Percentiles rank a stretch among this genome's conserved stretches.
phyloP scores from a whole-genome alignment of 2,113 vertebrate genomes.

The Callionymus lyra region DNA sequence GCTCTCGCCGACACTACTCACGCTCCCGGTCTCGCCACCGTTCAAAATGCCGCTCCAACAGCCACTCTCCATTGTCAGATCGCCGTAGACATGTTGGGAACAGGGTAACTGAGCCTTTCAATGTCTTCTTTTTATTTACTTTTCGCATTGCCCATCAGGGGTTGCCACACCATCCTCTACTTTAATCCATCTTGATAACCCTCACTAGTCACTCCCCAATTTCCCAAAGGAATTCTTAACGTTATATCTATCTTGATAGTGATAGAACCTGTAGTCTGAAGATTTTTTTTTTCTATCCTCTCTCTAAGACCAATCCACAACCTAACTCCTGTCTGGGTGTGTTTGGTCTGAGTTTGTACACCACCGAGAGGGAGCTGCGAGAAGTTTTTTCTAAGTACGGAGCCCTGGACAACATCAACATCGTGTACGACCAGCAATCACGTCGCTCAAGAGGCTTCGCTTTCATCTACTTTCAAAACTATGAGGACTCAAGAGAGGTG shows the following conservation, averaged over 20 bases:
- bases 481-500: conserved; percentile 92
- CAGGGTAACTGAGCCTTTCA: conserved; percentile 40
- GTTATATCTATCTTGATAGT: neutral
- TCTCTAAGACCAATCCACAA: conserved; percentile 82
- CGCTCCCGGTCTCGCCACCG: conserved; percentile 43
- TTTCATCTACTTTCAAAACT: conserved; percentile 92
- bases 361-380: conserved; percentile 88
- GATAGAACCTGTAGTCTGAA: neutral
- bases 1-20: conserved; percentile 48
- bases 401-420: conserved; percentile 83
- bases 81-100: conserved; percentile 55
- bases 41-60: conserved; percentile 51
- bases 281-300: neutral
- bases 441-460: conserved; percentile 90
- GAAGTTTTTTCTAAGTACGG: conserved; percentile 93
- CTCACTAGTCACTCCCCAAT: too few species aligned
- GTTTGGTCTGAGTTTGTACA: conserved; percentile 93
- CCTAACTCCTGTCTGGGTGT: conserved; percentile 88
- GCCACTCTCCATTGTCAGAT: conserved; percentile 54
- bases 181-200: too few species aligned
- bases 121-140: too few species aligned
- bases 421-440: conserved; percentile 91
- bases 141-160: too few species aligned
- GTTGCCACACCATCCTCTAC: neutral
- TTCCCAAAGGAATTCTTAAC: too few species aligned